Conservation (phyloP, 2,888 invertebrate genomes). For the Tachina fera region DNA sequence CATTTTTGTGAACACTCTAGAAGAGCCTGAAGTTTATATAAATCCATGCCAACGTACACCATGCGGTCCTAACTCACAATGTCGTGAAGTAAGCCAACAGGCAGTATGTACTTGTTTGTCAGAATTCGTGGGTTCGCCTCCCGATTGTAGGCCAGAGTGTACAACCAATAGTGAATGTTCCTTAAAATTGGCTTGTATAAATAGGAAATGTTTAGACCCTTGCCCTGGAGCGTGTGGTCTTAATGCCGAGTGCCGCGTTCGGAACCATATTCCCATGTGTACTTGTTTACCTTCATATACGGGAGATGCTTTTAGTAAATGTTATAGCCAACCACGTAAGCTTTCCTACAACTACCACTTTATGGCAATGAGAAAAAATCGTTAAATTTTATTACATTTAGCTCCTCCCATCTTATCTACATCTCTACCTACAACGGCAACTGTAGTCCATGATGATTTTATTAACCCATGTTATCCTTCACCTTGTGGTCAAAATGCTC, state of each 20-base stretch:
- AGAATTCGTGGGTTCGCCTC: constrained; percentile 88
- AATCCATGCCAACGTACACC: constrained; percentile 87
- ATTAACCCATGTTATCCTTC: constrained; percentile 85
- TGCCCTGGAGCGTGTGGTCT: constrained; percentile 86
- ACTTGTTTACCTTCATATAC: constrained; percentile 85
- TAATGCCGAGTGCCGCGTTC: constrained; percentile 86
- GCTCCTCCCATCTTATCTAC: constrained; percentile 32
- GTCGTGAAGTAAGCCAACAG: constrained; percentile 84
- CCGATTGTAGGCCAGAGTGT: constrained; percentile 90
- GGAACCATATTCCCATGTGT: constrained; percentile 88
- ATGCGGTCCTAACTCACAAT: constrained; percentile 86
- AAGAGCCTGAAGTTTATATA: constrained; percentile 78
- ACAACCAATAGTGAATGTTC: constrained; percentile 87
- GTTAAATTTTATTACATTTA: constrained; percentile 48
- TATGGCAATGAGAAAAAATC: neutral
- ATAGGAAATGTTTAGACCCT: constrained; percentile 87
- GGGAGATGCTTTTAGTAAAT: constrained; percentile 88
- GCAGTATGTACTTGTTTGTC: constrained; percentile 88
- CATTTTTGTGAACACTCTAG: constrained; percentile 50
- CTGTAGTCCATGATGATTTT: constrained; percentile 54
- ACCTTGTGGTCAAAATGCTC: constrained; percentile 87
- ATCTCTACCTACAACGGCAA: constrained; percentile 66
- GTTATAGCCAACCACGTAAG: constrained; percentile 81
- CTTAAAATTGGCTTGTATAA: constrained; percentile 86
- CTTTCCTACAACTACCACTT: neutral